Conservation (phyloP, 2,797 vertebrate genomes). For the Lepilemur ruficaudatus region DNA sequence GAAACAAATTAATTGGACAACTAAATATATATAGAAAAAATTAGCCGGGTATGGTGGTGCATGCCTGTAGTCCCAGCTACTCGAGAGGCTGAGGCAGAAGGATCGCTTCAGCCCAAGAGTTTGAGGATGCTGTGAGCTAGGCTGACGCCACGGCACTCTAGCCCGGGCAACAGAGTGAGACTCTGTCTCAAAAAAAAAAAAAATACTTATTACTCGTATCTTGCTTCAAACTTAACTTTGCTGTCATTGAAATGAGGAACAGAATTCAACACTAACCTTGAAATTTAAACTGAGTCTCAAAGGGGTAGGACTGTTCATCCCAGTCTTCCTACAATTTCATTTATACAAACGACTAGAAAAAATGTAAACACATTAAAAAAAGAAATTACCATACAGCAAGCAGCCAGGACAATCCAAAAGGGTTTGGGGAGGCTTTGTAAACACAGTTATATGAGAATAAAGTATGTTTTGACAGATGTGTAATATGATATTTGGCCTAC, state of each 20-base stretch:
- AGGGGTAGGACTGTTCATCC: neutral
- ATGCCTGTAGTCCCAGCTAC: no score
- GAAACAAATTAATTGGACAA: no score
- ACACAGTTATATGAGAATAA: neutral
- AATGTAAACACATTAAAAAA: slow-evolving; percentile 44
- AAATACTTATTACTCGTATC: neutral
- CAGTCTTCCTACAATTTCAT: slow-evolving; percentile 8
- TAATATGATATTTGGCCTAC: slow-evolving; percentile 72
- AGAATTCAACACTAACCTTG: neutral
- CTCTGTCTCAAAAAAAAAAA: no score
- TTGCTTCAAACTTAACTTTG: neutral
- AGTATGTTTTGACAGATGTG: slow-evolving; percentile 75
- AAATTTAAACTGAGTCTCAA: neutral
- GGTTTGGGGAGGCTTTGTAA: slow-evolving; percentile 13
- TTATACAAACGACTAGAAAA: slow-evolving; percentile 61
- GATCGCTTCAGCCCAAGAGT: no score
- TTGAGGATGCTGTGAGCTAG: no score
- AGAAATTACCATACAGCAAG: slow-evolving; percentile 43
- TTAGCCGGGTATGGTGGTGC: no score
- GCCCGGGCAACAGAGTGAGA: no score
- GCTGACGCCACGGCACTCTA: no score
- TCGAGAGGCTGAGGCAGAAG: no score
- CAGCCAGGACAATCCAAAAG: neutral
- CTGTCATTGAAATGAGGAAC: neutral
- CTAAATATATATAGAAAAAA: no score